Conservation (phyloP, 2,888 invertebrate genomes). For the Linhomoeus sp. region DNA sequence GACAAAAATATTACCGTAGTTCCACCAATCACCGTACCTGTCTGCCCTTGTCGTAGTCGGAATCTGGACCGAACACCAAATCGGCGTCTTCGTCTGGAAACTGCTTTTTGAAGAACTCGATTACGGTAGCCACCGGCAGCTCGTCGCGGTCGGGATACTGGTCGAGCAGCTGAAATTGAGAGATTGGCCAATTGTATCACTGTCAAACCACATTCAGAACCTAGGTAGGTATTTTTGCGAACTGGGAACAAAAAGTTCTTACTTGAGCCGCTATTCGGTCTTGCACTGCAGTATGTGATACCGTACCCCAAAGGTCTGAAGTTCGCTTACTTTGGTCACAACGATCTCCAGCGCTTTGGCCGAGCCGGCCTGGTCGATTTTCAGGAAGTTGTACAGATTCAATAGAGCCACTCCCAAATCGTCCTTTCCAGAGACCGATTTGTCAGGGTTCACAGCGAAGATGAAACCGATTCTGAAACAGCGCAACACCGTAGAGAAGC, state of each 20-base stretch:
- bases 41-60: conserved; percentile 65
- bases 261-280: conserved; percentile 17
- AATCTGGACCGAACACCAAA: conserved; percentile 63
- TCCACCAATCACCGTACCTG: no score
- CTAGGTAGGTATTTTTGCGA: no score
- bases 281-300: conserved; percentile 70
- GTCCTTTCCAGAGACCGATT: conserved; percentile 40
- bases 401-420: conserved; percentile 60
- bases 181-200: no score
- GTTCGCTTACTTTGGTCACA: conserved; percentile 33
- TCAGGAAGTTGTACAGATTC: conserved; percentile 72
- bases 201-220: no score
- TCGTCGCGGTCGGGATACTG: conserved; percentile 12
- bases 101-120: conserved; percentile 45
- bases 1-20: background rate
- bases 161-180: conserved; percentile 10
- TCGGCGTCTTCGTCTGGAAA: conserved; percentile 43
- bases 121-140: conserved; percentile 47
- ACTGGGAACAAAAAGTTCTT: no score
- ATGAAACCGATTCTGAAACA: conserved; percentile 64
- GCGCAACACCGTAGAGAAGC: conserved; percentile 49
- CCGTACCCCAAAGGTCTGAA: conserved; percentile 62
- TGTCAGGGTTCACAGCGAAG: conserved; percentile 41
- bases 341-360: conserved; percentile 59
- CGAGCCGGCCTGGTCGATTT: conserved; percentile 50